phyloP scores from a whole-genome alignment of 2,797 vertebrate genomes.

The Schizothorax lantsangensis region DNA sequence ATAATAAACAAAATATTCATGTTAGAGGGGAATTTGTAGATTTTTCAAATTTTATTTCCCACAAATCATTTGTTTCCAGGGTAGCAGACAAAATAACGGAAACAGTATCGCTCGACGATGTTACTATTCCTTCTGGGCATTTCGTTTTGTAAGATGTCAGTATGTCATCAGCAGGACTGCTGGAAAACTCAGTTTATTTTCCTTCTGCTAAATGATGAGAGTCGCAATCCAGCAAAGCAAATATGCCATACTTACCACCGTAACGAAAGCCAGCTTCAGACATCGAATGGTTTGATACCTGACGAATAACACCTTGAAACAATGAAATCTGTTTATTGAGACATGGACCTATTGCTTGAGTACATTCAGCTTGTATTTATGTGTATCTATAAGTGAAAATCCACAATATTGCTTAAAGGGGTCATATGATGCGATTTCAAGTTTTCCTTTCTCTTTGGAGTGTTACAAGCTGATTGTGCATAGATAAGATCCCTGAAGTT shows the following conservation, averaged over 20 bases:
- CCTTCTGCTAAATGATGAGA: conserved; percentile 70
- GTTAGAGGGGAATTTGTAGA: background rate
- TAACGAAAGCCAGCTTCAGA: conserved; percentile 10
- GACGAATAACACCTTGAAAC: conserved; percentile 10
- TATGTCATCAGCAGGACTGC: conserved; percentile 70
- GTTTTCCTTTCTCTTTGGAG: no score
- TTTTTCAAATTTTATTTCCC: background rate
- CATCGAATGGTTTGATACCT: conserved; percentile 1
- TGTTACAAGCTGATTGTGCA: no score
- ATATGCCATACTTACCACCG: conserved; percentile 76
- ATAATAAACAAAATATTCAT: background rate
- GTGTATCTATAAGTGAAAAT: background rate
- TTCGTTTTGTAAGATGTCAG: conserved; percentile 71
- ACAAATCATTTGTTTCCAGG: background rate
- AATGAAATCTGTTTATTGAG: conserved; percentile 13
- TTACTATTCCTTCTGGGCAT: conserved; percentile 23
- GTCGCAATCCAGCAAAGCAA: conserved; percentile 72
- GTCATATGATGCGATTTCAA: no score
- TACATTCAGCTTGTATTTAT: conserved; percentile 24
- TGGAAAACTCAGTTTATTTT: conserved; percentile 74
- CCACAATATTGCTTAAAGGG: background rate
- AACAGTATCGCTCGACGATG: background rate
- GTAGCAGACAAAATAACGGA: background rate
- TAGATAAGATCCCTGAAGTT: no score
- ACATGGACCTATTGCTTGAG: conserved; percentile 4